Conservation (phyloP, 2,888 invertebrate species). For the Muscina levida region DNA sequence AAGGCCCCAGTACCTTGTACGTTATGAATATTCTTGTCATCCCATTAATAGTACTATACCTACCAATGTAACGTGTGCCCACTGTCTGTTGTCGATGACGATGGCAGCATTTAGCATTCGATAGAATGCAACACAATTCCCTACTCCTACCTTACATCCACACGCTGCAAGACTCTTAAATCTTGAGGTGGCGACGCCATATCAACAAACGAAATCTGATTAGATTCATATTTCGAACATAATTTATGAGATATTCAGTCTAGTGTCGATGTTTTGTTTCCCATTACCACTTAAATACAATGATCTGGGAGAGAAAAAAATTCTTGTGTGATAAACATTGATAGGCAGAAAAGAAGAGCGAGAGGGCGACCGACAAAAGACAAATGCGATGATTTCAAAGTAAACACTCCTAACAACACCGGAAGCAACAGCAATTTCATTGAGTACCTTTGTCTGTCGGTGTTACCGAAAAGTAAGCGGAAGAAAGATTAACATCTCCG, state of each 20-base stretch:
- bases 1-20: too few relatives aligned
- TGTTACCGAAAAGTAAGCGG: slow-evolving; percentile 2
- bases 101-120: background rate
- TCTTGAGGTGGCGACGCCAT: too few relatives aligned
- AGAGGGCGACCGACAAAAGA: background rate
- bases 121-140: background rate
- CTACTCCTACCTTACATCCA: background rate
- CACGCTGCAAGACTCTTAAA: background rate
- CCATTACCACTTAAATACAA: slow-evolving; percentile 20
- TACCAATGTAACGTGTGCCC: too few relatives aligned
- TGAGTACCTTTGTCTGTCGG: background rate
- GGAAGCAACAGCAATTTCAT: slow-evolving; percentile 9
- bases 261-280: slow-evolving; percentile 10
- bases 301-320: background rate
- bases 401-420: background rate
- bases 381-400: background rate
- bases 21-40: too few relatives aligned
- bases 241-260: slow-evolving; percentile 9
- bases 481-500: background rate
- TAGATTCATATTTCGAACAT: slow-evolving; percentile 35
- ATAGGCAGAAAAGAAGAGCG: too few relatives aligned
- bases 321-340: too few relatives aligned
- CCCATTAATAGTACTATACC: too few relatives aligned
- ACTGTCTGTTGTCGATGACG: too few relatives aligned
- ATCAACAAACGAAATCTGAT: too few relatives aligned